Percentiles rank a stretch among this genome's conserved stretches.
Evolutionary conservation across 1,140 invertebrate genomes (phyloP).

Genomic region (Sipha flava): DNA sequence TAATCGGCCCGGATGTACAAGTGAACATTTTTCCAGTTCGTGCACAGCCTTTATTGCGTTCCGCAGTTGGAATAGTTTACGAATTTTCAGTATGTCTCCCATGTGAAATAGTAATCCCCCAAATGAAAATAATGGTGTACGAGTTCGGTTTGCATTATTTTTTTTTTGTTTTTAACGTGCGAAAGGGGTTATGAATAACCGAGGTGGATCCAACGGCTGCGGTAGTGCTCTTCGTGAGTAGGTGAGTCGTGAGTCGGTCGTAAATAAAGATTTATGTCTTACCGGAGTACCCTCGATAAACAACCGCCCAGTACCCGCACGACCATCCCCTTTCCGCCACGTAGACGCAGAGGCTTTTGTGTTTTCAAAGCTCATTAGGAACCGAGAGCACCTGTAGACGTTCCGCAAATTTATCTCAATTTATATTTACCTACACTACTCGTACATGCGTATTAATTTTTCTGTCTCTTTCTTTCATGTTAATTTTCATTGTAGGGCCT

Average conservation of each 20-base stretch:
- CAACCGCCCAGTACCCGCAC: not conserved
- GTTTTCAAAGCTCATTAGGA: slow-evolving; percentile 9
- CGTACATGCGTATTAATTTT: not conserved
- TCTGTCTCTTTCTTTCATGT: no score
- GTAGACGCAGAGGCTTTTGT: not conserved
- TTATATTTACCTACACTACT: not conserved
- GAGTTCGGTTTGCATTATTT: not conserved
- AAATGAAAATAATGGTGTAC: not conserved
- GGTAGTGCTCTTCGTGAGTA: not conserved
- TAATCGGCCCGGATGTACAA: slow-evolving; percentile 15
- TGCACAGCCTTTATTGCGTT: slow-evolving; percentile 27
- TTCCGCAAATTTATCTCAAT: slow-evolving; percentile 6
- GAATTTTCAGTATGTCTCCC: not conserved
- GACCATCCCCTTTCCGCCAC: not conserved
- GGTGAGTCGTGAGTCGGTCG: not conserved
- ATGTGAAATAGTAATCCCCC: slow-evolving; percentile 2
- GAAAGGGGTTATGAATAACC: slow-evolving; percentile 24
- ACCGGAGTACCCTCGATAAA: slow-evolving; percentile 21
- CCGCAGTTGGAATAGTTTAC: not conserved
- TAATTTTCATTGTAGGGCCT: no score
- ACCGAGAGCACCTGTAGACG: slow-evolving; percentile 5
- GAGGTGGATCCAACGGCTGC: not conserved
- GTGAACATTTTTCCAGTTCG: slow-evolving; percentile 21
- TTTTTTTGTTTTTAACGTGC: not conserved
- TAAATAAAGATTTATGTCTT: slow-evolving; percentile 30